A percentile compares a stretch with the other conserved stretches of the same genome.
These are phyloP conservation scores for Drosophila antonietae DNA, from an alignment of 2,888 invertebrate species.

Conservation along the genomic window DNA sequence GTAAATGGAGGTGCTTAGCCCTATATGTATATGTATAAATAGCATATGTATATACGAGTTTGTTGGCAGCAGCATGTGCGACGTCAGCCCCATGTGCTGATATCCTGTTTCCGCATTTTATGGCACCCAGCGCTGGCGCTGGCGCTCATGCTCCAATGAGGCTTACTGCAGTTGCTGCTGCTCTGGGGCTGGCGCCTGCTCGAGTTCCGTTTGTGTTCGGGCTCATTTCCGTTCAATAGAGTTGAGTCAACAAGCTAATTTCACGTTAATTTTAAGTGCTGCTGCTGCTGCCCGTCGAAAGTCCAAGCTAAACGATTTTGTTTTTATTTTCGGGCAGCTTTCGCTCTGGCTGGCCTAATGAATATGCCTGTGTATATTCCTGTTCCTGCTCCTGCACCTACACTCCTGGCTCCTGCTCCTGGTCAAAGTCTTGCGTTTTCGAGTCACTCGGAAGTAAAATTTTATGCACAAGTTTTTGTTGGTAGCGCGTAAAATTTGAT, in stretches of 20 bases:
- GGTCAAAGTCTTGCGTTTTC: background rate
- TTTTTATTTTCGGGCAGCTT: constrained; percentile 12
- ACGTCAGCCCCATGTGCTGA: constrained; percentile 43
- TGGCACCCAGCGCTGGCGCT: constrained; percentile 12
- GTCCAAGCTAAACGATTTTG: constrained; percentile 15
- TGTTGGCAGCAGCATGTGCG: constrained; percentile 22
- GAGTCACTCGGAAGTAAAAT: constrained; percentile 53
- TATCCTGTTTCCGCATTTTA: constrained; percentile 56
- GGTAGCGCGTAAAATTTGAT: constrained; percentile 74
- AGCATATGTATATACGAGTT: background rate
- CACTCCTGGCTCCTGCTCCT: background rate
- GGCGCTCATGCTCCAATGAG: background rate
- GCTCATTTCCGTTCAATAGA: constrained; percentile 67
- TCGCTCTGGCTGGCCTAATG: constrained; percentile 36
- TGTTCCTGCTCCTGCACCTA: background rate
- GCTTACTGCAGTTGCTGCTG: constrained; percentile 15
- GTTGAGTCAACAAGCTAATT: constrained; percentile 64
- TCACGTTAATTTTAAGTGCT: constrained; percentile 57
- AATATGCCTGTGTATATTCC: constrained; percentile 40
- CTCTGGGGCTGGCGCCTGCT: constrained; percentile 18
- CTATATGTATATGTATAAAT: background rate
- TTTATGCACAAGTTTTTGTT: constrained; percentile 71
- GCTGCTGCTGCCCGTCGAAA: constrained; percentile 3
- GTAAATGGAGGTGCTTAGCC: constrained; percentile 49
- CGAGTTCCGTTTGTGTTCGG: constrained; percentile 37